Evolutionary conservation across 2,797 vertebrate genomes (phyloP).

Genomic region (Chelonia mydas): DNA sequence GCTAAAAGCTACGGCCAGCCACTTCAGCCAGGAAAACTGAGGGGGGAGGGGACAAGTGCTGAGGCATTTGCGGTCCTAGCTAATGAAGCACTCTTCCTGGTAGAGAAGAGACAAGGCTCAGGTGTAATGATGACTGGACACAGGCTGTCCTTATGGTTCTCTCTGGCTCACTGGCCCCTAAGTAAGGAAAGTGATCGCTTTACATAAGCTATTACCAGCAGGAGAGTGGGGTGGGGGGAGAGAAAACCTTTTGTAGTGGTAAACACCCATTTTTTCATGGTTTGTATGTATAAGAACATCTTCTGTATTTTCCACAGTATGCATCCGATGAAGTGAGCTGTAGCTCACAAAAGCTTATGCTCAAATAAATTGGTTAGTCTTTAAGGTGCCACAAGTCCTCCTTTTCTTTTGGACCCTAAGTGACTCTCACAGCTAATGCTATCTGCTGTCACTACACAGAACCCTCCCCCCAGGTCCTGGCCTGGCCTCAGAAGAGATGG

Average conservation of each 20-base stretch:
- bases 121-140: not conserved
- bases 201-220: too few species aligned
- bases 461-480: not conserved
- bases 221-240: too few species aligned
- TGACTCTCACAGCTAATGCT: not conserved
- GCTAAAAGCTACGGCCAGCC: not conserved
- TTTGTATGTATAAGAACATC: too few species aligned
- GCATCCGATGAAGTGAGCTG: too few species aligned
- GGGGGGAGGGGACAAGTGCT: not conserved
- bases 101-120: not conserved
- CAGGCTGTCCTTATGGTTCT: not conserved
- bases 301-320: too few species aligned
- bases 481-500: not conserved
- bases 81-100: not conserved
- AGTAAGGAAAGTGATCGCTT: not conserved
- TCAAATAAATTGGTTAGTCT: too few species aligned
- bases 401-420: too few species aligned
- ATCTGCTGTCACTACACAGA: not conserved
- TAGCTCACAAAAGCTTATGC: too few species aligned
- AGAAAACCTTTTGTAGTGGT: too few species aligned
- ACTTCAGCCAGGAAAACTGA: not conserved
- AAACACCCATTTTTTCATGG: too few species aligned
- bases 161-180: not conserved
- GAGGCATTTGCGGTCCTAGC: not conserved
- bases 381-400: too few species aligned